These are phyloP conservation scores for Thinocorus orbignyianus DNA, from an alignment of 2,113 vertebrate species.

Conservation along the genomic window DNA sequence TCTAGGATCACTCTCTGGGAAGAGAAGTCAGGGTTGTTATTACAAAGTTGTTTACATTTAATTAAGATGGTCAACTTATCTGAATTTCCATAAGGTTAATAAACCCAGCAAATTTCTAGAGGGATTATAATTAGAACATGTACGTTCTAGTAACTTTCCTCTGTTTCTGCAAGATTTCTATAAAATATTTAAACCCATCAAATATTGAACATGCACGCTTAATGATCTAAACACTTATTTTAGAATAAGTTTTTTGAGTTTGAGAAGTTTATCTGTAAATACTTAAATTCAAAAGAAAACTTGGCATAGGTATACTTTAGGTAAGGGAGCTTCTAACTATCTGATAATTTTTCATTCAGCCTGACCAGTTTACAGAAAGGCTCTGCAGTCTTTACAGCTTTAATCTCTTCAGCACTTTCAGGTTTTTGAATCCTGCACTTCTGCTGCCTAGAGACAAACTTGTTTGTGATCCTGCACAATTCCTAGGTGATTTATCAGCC, in stretches of 20 bases:
- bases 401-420: background rate
- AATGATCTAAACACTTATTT: slow-evolving; percentile 23
- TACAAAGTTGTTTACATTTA: slow-evolving; percentile 63
- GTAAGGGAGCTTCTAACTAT: background rate
- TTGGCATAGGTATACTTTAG: background rate
- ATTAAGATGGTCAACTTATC: slow-evolving; percentile 34
- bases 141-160: slow-evolving; percentile 18
- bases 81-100: slow-evolving; percentile 20
- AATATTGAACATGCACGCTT: slow-evolving; percentile 23
- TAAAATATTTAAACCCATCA: slow-evolving; percentile 61
- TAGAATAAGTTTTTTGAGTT: slow-evolving; percentile 2
- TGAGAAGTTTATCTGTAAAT: slow-evolving; percentile 2
- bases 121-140: slow-evolving; percentile 13
- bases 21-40: slow-evolving; percentile 7
- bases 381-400: background rate
- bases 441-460: background rate
- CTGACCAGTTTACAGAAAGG: background rate
- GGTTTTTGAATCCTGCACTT: background rate
- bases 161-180: background rate
- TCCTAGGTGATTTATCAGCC: background rate
- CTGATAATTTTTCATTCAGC: background rate
- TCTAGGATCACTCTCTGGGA: slow-evolving; percentile 57
- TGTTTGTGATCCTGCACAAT: background rate
- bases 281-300: background rate
- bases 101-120: slow-evolving; percentile 37